Conservation (phyloP, 2,888 invertebrate genomes). For the Labia minor region DNA sequence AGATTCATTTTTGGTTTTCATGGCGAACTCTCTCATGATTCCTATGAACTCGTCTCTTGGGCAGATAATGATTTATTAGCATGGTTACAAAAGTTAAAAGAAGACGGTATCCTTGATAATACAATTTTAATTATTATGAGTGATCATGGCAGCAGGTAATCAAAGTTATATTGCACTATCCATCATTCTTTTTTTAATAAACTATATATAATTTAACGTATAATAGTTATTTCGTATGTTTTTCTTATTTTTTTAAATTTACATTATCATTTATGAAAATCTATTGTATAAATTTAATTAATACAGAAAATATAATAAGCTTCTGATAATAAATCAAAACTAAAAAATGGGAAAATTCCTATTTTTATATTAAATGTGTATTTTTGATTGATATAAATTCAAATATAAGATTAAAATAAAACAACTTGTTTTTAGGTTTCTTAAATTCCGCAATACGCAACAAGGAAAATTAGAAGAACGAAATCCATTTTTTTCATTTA, state of each 20-base stretch:
- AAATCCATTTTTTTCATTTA: conserved; percentile 72
- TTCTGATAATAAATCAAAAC: too few species aligned
- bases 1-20: conserved; percentile 83
- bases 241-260: too few species aligned
- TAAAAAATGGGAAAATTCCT: too few species aligned
- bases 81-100: conserved; percentile 52
- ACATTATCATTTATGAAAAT: too few species aligned
- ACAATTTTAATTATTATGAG: conserved; percentile 82
- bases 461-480: conserved; percentile 90
- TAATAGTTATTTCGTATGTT: too few species aligned
- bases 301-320: too few species aligned
- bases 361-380: too few species aligned
- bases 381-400: too few species aligned
- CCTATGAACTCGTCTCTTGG: conserved; percentile 64
- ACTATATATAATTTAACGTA: too few species aligned
- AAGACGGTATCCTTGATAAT: conserved; percentile 55
- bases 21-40: conserved; percentile 77
- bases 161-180: background rate
- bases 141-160: conserved; percentile 82
- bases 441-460: conserved; percentile 66
- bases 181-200: too few species aligned
- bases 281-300: too few species aligned
- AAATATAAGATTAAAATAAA: too few species aligned
- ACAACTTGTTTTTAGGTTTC: conserved; percentile 50
- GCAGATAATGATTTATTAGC: conserved; percentile 61